A percentile compares a stretch with the other conserved stretches of the same genome.
Conservation (phyloP, 2,888 invertebrate species). For the Ceraclea dissimilis region DNA sequence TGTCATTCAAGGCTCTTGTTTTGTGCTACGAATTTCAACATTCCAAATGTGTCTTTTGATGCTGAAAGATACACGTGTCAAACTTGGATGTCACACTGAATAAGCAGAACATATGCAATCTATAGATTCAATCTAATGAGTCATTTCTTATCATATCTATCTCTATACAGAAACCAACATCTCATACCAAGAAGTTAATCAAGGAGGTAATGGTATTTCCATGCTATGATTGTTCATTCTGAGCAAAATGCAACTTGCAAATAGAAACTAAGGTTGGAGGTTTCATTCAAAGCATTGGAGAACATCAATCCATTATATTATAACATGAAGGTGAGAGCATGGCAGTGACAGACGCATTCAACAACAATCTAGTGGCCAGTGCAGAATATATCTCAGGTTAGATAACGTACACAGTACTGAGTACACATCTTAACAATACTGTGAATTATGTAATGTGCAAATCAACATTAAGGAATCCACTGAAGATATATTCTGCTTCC, state of each 20-base stretch:
- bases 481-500: neutral
- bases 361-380: slow-evolving; percentile 20
- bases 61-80: slow-evolving; percentile 15
- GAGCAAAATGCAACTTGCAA: slow-evolving; percentile 24
- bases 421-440: no score
- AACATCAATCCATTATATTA: slow-evolving; percentile 21
- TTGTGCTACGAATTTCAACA: slow-evolving; percentile 13
- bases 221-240: slow-evolving; percentile 25
- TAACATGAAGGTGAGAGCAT: slow-evolving; percentile 17
- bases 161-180: slow-evolving; percentile 18
- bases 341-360: slow-evolving; percentile 23
- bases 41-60: slow-evolving; percentile 11
- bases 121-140: slow-evolving; percentile 8
- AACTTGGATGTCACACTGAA: slow-evolving; percentile 14
- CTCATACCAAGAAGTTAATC: slow-evolving; percentile 17
- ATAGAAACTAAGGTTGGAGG: slow-evolving; percentile 13
- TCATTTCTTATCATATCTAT: slow-evolving; percentile 15
- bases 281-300: slow-evolving; percentile 21
- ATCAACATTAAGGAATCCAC: no score
- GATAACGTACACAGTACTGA: neutral
- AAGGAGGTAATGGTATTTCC: slow-evolving; percentile 11
- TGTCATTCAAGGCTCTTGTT: slow-evolving; percentile 17
- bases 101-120: slow-evolving; percentile 24
- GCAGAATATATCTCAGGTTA: slow-evolving; percentile 10
- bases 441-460: no score